Evolutionary conservation across 2,888 invertebrate species (phyloP), one percentile per base, ranked within the genome.

Genomic region (Blera fallax): DNA sequence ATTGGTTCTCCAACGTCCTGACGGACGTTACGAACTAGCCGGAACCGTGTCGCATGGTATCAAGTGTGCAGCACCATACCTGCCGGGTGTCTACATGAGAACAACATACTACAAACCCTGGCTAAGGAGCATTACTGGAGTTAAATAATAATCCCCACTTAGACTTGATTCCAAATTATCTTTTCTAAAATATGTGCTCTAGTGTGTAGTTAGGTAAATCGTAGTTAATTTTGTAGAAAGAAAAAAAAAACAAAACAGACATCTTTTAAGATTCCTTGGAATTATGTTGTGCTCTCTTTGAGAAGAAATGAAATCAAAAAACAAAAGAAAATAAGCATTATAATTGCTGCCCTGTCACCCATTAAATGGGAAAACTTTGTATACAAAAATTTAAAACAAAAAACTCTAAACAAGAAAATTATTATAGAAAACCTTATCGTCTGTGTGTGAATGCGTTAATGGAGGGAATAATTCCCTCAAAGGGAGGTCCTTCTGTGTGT

Each of bases 31-130:
- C 95, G 95, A 97, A 87, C 93, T 98, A 4, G 97, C 96, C 0
- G 98, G 98, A 5, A 98, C 98, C 0, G 98, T 98, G 0, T 98
- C 97, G 6, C 98, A 98, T 89, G 98, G 98, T n/a, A 98, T 98
- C 88, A 97, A 97, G 90, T 98, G 98, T 89, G 98, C 98, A 0
- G 96, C 97, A 3, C 97, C 98, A 0, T 97, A 97, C 92, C 93
- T 98, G 27, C 98, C 98, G 0, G 98, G 98, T 8, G 97, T 98
- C 40, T 98, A 98, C 92, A 98, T 98, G 98, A 94, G 97, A 88
- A 98, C 98, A 84, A 96, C 97, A 0, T 97, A 94, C 92, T 98
- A 97, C 92, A 97, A 97, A 90, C 97, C 97, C 1, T 98, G 98
- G 98, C 94, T 98, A 80, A 95, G 95, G 90, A 95, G 95, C 89